Evolutionary conservation across 2,113 vertebrate genomes (phyloP).

Genomic region (Anolis carolinensis): DNA sequence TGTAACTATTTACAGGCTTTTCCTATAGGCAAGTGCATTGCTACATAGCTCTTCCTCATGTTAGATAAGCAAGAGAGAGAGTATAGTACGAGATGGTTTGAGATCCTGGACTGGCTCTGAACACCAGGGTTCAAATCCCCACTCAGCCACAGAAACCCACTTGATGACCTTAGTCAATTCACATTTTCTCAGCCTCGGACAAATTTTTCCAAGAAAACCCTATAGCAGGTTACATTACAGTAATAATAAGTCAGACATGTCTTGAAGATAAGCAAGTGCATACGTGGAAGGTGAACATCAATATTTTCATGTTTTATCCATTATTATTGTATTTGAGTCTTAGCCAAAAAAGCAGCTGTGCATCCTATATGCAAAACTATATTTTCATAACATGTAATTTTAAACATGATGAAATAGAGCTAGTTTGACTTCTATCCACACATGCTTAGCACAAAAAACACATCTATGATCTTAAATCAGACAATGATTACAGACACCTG

Average conservation of each 20-base stretch:
- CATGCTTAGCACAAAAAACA: neutral
- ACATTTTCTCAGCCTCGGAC: too few relatives aligned
- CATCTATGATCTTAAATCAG: neutral
- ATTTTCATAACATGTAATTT: neutral
- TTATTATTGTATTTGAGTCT: neutral
- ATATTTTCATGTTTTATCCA: neutral
- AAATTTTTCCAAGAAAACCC: too few relatives aligned
- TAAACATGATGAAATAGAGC: neutral
- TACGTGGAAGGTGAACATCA: neutral
- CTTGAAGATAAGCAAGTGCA: neutral
- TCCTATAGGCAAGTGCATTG: neutral
- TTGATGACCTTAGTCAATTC: too few relatives aligned
- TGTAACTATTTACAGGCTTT: neutral
- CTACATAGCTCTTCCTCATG: neutral
- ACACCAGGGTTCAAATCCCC: too few relatives aligned
- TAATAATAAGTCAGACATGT: too few relatives aligned
- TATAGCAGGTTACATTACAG: too few relatives aligned
- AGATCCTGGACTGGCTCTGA: too few relatives aligned
- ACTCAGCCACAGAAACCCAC: too few relatives aligned
- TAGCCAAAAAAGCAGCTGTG: neutral
- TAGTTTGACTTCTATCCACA: neutral
- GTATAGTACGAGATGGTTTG: too few relatives aligned
- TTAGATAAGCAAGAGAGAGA: neutral
- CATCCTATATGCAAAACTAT: neutral
- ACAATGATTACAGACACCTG: neutral